Evolutionary conservation across 35 echinoderm and acorn worm genomes (phyloP), one percentile per base, ranked within the genome.

Genomic region (Apostichopus parvimensis): DNA sequence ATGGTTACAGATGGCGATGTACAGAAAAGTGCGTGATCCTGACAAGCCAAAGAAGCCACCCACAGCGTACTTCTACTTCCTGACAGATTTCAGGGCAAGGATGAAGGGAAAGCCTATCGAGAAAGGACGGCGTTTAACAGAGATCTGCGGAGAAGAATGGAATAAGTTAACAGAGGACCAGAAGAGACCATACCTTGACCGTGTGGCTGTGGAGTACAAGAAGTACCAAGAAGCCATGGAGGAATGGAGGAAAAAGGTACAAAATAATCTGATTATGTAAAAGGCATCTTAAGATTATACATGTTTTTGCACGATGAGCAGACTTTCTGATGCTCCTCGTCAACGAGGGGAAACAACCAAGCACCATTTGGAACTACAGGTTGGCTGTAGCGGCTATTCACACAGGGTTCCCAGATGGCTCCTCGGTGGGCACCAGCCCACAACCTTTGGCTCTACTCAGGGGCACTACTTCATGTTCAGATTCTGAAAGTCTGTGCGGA

Each of bases 41-140:
- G 96, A 98, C 92, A 98, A 98, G 96, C 96, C 96, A 86, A 98
- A 98, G 94, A 98, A 98, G 90, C 96, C 96, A 6, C 94, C 96
- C 34, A 98, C 96, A 18, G 96, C 96, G 5, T 98, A 98, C 79
- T 98, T 98, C 90, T 95, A 95, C 92, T 98, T 98, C 89, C 92
- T 98, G 80, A 93, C 92, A 18, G 94, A 98, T 91, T 98, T 98
- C 92, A 92, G 96, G 1, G 92, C 92, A 62, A 77, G 94, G 84
- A 98, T 98, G 96, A 95, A 95, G 89, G 94, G 94, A 1, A 93
- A 95, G 76, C 92, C 94, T n/a, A 93, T 98, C 15, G 95, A 96
- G 86, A 95, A 95, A 76, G 96, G 96, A 24, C 82, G 92, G 55
- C 89, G 94, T 24, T 57, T 98, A 82, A 98, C 96, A 18, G 96